A percentile compares a stretch with the other conserved stretches of the same genome.
These are phyloP conservation scores for Hylia prasina DNA, from an alignment of 2,113 vertebrate species.

Conservation along the genomic window DNA sequence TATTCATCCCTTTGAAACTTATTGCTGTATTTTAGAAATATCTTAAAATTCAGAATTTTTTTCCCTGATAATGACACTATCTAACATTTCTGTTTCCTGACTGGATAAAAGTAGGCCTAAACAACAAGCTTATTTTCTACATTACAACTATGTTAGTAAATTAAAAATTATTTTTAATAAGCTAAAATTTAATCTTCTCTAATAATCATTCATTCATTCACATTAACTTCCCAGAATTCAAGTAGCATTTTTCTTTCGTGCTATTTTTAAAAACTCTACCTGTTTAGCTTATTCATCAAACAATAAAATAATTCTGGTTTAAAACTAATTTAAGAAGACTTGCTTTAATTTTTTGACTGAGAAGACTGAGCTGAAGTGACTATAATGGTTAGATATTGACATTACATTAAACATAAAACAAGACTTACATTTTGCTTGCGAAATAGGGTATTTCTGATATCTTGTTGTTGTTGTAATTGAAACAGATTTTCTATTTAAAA, in stretches of 20 bases:
- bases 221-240: neutral
- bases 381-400: neutral
- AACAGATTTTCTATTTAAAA: neutral
- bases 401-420: neutral
- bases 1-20: neutral
- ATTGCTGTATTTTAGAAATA: neutral
- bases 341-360: neutral
- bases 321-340: neutral
- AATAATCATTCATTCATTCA: neutral
- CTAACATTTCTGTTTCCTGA: neutral
- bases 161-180: neutral
- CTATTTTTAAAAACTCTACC: neutral
- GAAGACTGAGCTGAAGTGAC: neutral
- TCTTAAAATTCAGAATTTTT: neutral
- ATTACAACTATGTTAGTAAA: neutral
- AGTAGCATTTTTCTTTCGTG: neutral
- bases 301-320: neutral
- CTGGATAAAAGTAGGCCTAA: neutral
- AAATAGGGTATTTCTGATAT: neutral
- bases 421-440: accelerated
- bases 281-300: neutral
- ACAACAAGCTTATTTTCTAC: neutral
- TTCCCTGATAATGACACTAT: neutral
- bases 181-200: neutral
- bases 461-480: neutral